Percentiles rank a stretch among this genome's conserved stretches.
Evolutionary conservation across 2,113 vertebrate genomes (phyloP).

Genomic region (Eulacestoma nigropectus): DNA sequence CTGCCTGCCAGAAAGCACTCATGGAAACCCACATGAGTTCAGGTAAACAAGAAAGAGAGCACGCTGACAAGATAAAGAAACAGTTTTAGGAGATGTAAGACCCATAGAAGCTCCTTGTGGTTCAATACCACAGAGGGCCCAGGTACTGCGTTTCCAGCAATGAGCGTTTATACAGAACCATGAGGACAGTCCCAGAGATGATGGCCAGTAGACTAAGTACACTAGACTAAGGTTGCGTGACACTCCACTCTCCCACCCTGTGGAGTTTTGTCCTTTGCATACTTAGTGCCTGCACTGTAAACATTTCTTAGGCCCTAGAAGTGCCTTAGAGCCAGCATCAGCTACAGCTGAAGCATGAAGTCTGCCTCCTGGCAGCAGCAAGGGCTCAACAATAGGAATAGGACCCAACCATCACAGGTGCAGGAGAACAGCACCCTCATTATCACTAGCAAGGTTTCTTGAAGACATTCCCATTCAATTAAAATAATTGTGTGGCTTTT

Average conservation of each 20-base stretch:
- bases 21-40: not conserved
- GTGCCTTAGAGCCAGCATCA: not conserved
- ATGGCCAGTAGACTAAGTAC: not conserved
- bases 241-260: too few relatives aligned
- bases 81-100: too few relatives aligned
- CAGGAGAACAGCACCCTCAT: not conserved
- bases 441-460: not conserved
- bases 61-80: not conserved
- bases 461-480: not conserved
- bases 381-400: not conserved
- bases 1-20: not conserved
- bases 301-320: not conserved
- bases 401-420: not conserved
- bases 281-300: not conserved
- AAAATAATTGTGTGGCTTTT: not conserved
- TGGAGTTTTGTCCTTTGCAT: not conserved
- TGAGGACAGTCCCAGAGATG: not conserved
- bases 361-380: not conserved
- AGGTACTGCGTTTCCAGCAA: not conserved
- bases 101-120: not conserved
- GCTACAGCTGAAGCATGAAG: not conserved
- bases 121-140: not conserved
- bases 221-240: not conserved
- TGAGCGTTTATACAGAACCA: not conserved
- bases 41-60: not conserved